These are phyloP conservation scores for Cynopterus brachyotis DNA, from an alignment of 2,113 vertebrate genomes.

Conservation along the genomic window DNA sequence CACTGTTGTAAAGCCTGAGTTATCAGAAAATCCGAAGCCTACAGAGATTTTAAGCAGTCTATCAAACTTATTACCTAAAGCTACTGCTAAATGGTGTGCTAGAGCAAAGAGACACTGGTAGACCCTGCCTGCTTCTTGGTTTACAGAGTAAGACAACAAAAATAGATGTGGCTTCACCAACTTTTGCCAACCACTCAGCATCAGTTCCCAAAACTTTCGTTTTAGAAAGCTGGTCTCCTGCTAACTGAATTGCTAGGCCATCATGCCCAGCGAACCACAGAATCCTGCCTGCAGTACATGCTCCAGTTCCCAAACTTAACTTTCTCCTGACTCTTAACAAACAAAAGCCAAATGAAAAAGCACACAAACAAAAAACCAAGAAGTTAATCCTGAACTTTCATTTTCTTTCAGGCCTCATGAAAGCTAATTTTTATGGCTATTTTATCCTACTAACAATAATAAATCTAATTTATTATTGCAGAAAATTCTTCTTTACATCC, in stretches of 20 bases:
- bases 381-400: not conserved
- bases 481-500: slow-evolving; percentile 20
- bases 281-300: not conserved
- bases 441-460: not conserved
- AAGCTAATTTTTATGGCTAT: slow-evolving; percentile 54
- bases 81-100: not conserved
- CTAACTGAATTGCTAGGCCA: not conserved
- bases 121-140: not conserved
- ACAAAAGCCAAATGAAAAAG: slow-evolving; percentile 41
- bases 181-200: not conserved
- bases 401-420: not conserved
- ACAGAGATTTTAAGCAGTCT: not conserved
- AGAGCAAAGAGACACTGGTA: not conserved
- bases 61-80: not conserved
- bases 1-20: not conserved
- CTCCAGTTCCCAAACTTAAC: not conserved
- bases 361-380: slow-evolving; percentile 5
- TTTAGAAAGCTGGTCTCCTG: not conserved
- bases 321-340: not conserved
- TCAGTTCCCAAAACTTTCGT: not conserved
- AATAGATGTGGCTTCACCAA: not conserved
- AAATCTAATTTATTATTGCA: not conserved
- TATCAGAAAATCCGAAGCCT: not conserved
- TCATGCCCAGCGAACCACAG: not conserved
- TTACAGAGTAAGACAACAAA: not conserved